Conservation (phyloP, 1,140 invertebrate genomes). For the Lepidurus packardi region DNA sequence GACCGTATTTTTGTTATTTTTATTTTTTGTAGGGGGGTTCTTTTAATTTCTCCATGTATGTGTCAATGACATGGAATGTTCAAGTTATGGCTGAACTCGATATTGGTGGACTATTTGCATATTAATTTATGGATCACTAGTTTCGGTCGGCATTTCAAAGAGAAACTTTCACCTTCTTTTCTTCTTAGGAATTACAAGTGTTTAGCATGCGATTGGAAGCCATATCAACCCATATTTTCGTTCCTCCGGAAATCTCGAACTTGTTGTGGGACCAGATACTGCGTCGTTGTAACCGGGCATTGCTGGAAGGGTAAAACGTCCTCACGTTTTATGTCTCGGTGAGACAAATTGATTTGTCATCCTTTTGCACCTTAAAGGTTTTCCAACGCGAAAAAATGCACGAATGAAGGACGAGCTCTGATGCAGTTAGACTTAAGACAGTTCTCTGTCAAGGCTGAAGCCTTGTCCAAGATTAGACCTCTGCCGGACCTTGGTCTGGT, state of each 20-base stretch:
- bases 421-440: conserved; percentile 99
- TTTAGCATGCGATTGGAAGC: conserved; percentile 69
- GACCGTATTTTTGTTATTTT: not conserved
- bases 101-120: not conserved
- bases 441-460: conserved; percentile 83
- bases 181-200: conserved; percentile 64
- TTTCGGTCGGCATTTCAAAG: not conserved
- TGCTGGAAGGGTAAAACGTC: conserved; percentile 79
- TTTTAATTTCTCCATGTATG: not conserved
- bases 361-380: conserved; percentile 53
- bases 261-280: conserved; percentile 82
- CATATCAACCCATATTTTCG: conserved; percentile 56
- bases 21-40: not conserved
- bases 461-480: conserved; percentile 71
- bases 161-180: not conserved
- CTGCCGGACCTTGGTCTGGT: conserved; percentile 80
- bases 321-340: conserved; percentile 23
- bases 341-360: conserved; percentile 24
- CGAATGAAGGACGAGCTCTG: conserved; percentile 86
- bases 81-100: not conserved
- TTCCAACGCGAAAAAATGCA: conserved; percentile 85
- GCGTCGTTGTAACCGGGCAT: conserved; percentile 69
- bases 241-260: conserved; percentile 62
- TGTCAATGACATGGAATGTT: not conserved
- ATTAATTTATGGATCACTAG: not conserved